Evolutionary conservation across 2,113 vertebrate species (phyloP), one percentile per base, ranked within the genome.

Genomic region (Phalacrocorax pelagicus): DNA sequence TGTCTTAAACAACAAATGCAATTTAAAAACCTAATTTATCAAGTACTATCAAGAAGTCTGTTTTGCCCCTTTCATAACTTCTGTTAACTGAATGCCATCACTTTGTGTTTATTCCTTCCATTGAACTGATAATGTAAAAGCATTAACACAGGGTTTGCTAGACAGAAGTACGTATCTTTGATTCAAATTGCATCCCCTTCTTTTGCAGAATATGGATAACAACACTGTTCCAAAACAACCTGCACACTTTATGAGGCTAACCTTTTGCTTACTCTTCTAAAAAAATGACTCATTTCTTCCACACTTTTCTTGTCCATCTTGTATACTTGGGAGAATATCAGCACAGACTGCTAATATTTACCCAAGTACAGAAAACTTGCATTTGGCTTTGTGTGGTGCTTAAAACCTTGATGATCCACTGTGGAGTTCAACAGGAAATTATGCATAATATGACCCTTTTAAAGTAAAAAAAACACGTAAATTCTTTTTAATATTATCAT

Each of bases 381-480:
- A 19, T 85, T 81, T 79, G 66, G 16, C 47, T 77, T 75, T 88
- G 30, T n/a, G 81, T 15, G 7, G 18, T 52, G 34, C 23, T 77
- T 57, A 70, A 83, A 92, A 59, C 12, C 44, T 71, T 65, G 15
- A 91, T 40, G 34, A 54, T 22, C 15, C 3, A 22, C 24, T 36
- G 32, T 36, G 7, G 24, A 63, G 18, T 46, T 63, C 15, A 69
- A 75, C 11, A 80, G 38, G 70, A 92, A 72, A 75, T 69, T n/a
- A 86, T 46, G 15, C 10, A 32, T 46, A 74, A 20, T n/a, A 51
- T n/a, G 18, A 72, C 6, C 24, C 7, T 15, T 54, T 34, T 58
- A 38, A 87, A 58, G n/a, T 20, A 73, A 2, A 65, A 66, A 85
- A 36, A 7, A 36, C 42, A 0, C 1, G 2, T 17, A 65, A 4